phyloP scores from a whole-genome alignment of 2,888 invertebrate genomes.

The Lasioglossum villosulum region DNA sequence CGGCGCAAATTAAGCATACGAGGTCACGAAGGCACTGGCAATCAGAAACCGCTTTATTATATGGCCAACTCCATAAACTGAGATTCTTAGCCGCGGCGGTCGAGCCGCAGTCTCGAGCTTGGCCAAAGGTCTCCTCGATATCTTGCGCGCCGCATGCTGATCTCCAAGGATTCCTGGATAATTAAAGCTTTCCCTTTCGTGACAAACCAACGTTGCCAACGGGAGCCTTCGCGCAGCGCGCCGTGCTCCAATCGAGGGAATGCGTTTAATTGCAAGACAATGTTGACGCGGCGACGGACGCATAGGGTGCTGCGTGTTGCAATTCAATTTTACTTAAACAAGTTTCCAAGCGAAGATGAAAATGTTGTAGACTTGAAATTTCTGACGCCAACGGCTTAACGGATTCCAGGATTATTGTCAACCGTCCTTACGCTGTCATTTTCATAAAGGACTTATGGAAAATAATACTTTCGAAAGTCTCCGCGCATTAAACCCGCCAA shows the following conservation, averaged over 20 bases:
- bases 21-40: constrained; percentile 18
- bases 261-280: background rate
- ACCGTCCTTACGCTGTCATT: background rate
- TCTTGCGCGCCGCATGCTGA: constrained; percentile 19
- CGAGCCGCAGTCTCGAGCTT: background rate
- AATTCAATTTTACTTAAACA: background rate
- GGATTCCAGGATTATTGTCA: background rate
- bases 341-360: background rate
- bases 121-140: constrained; percentile 24
- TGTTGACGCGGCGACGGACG: background rate
- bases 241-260: background rate
- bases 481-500: background rate
- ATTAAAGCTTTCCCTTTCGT: constrained; percentile 31
- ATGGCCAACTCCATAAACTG: constrained; percentile 16
- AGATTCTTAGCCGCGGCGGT: constrained; percentile 3
- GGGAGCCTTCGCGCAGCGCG: background rate
- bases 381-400: background rate
- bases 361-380: background rate
- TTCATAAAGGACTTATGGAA: background rate
- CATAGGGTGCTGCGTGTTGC: background rate
- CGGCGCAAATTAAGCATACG: constrained; percentile 23
- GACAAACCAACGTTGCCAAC: constrained; percentile 9
- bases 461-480: constrained; percentile 2
- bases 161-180: constrained; percentile 20
- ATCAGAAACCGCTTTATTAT: constrained; percentile 30